Conservation (phyloP, 2,797 vertebrate genomes). For the Mormyrus hasselquistii region DNA sequence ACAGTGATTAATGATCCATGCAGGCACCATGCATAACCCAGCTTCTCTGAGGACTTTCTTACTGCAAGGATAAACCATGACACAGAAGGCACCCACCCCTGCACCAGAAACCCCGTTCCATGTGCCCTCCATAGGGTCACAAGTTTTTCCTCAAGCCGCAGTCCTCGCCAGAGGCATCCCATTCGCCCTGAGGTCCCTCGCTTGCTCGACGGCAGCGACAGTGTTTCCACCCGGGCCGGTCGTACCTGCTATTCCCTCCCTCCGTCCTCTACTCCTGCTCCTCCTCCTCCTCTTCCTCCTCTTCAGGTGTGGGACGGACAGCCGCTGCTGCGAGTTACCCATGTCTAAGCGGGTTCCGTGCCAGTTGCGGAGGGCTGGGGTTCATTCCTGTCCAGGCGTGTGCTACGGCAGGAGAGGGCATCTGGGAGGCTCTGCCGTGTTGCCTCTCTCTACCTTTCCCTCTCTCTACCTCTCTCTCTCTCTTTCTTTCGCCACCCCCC, state of each 20-base stretch:
- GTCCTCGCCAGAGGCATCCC: neutral
- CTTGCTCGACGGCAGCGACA: neutral
- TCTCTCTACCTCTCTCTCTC: neutral
- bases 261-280: conserved; percentile 38
- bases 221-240: neutral
- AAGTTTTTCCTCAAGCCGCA: neutral
- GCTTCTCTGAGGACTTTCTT: neutral
- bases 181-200: neutral
- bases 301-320: conserved; percentile 21
- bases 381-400: neutral
- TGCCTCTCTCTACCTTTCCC: conserved; percentile 34
- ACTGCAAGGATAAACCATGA: neutral
- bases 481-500: neutral
- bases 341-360: conserved; percentile 24
- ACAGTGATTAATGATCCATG: neutral
- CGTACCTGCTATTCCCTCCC: neutral
- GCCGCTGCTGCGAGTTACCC: conserved; percentile 46
- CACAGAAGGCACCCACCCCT: neutral
- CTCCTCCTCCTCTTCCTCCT: conserved; percentile 29
- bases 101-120: neutral
- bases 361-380: conserved; percentile 4
- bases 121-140: neutral
- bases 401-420: conserved; percentile 21
- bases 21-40: neutral
- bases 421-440: conserved; percentile 26